phyloP scores from a whole-genome alignment of 1,140 invertebrate species.

The Harpegnathos saltator region DNA sequence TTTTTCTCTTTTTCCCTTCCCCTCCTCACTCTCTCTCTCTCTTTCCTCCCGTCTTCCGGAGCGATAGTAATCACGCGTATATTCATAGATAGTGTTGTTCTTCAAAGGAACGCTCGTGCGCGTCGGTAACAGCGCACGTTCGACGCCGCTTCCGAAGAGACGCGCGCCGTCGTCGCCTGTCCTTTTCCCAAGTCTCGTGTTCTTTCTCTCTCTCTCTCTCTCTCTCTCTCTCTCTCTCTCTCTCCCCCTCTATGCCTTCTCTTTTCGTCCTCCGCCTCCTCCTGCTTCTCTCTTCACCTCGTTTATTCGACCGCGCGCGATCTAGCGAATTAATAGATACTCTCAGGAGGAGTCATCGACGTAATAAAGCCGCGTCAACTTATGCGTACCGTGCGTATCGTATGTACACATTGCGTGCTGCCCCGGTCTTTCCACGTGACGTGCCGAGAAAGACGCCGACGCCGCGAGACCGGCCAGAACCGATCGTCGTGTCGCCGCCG shows the following conservation, averaged over 20 bases:
- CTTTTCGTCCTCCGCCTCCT: slow-evolving; percentile 2
- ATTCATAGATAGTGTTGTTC: neutral
- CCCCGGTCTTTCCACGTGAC: slow-evolving; percentile 66
- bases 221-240: slow-evolving; percentile 48
- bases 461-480: no score
- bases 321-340: neutral
- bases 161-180: neutral
- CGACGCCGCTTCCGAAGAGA: no score
- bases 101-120: neutral
- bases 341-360: neutral
- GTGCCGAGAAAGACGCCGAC: no score
- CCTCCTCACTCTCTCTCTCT: slow-evolving; percentile 1
- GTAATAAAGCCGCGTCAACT: slow-evolving; percentile 10
- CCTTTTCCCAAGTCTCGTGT: slow-evolving; percentile 29
- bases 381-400: neutral
- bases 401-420: slow-evolving; percentile 41
- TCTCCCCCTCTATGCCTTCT: slow-evolving; percentile 20
- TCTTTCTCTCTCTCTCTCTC: slow-evolving; percentile 41
- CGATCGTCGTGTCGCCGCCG: no score
- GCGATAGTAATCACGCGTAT: slow-evolving; percentile 15
- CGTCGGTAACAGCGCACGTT: no score
- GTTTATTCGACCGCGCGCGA: neutral
- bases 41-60: neutral
- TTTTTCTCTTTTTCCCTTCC: slow-evolving; percentile 26
- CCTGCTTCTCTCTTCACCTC: neutral